Evolutionary conservation across 2,113 vertebrate species (phyloP).

Genomic region (Tenebrosternarchus preto): DNA sequence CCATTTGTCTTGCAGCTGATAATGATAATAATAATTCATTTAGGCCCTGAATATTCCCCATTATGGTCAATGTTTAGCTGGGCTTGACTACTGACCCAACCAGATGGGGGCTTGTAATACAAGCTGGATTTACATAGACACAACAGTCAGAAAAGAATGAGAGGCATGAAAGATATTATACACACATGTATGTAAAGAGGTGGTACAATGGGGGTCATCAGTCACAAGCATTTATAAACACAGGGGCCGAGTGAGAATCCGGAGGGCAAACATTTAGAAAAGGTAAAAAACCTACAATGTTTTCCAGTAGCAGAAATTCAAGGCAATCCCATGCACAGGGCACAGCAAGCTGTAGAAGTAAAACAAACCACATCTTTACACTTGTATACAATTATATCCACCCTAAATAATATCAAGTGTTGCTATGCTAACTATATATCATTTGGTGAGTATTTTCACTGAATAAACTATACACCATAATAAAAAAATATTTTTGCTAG

Average conservation of each 20-base stretch:
- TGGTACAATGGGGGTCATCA: slow-evolving; percentile 2
- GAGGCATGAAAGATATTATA: slow-evolving; percentile 6
- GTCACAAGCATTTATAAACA: slow-evolving; percentile 33
- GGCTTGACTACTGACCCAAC: slow-evolving; percentile 1
- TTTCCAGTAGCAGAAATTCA: neutral
- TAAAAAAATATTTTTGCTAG: neutral
- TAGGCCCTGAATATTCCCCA: slow-evolving; percentile 46
- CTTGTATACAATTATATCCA: no score
- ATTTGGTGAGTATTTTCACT: neutral
- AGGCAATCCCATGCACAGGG: neutral
- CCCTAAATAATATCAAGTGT: no score
- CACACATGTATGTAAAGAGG: neutral
- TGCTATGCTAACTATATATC: no score
- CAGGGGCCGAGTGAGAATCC: neutral
- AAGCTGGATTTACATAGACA: slow-evolving; percentile 15
- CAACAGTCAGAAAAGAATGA: neutral
- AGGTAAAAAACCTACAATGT: neutral
- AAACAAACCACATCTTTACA: neutral
- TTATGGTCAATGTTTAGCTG: slow-evolving; percentile 31
- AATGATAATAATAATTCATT: slow-evolving; percentile 47
- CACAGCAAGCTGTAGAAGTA: neutral
- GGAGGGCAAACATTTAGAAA: neutral
- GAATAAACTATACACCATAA: neutral
- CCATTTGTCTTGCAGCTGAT: slow-evolving; percentile 62
- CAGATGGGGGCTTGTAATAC: slow-evolving; percentile 34